Percentiles rank a stretch among this genome's conserved stretches.
phyloP scores from a whole-genome alignment of 2,888 invertebrate species.

The Pyrgus malvae region DNA sequence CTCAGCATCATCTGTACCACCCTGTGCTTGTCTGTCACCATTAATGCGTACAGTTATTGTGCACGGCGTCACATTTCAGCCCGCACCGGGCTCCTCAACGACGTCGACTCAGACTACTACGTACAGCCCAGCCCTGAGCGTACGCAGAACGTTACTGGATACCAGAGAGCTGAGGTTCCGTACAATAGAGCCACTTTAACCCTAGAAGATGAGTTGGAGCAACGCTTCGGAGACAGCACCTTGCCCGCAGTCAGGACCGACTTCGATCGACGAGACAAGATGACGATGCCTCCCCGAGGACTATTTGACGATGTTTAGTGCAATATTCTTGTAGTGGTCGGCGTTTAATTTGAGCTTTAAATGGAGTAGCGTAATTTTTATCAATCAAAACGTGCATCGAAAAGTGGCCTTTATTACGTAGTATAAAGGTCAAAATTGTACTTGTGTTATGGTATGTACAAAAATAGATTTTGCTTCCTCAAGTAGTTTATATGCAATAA shows the following conservation, averaged over 20 bases:
- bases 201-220: conserved; percentile 82
- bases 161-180: conserved; percentile 55
- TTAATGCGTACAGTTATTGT: conserved; percentile 63
- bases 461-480: too few relatives aligned
- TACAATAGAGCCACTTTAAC: conserved; percentile 52
- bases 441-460: too few relatives aligned
- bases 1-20: conserved; percentile 1
- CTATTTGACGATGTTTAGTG: conserved; percentile 91
- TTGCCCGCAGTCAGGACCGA: conserved; percentile 61
- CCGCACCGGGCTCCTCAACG: conserved; percentile 88
- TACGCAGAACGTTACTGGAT: conserved; percentile 40
- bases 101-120: conserved; percentile 89
- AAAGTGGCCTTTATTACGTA: too few relatives aligned
- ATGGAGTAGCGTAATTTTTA: too few relatives aligned
- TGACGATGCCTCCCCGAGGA: conserved; percentile 88
- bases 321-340: not conserved
- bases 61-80: conserved; percentile 82
- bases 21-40: conserved; percentile 16
- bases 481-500: too few relatives aligned
- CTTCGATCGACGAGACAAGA: conserved; percentile 62
- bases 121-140: conserved; percentile 73
- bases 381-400: too few relatives aligned
- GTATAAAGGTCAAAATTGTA: too few relatives aligned
- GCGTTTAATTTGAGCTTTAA: not conserved
- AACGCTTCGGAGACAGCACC: conserved; percentile 85